Evolutionary conservation across 1,140 invertebrate species (phyloP), one percentile per base, ranked within the genome.

Genomic region (Penaeus japonicus): DNA sequence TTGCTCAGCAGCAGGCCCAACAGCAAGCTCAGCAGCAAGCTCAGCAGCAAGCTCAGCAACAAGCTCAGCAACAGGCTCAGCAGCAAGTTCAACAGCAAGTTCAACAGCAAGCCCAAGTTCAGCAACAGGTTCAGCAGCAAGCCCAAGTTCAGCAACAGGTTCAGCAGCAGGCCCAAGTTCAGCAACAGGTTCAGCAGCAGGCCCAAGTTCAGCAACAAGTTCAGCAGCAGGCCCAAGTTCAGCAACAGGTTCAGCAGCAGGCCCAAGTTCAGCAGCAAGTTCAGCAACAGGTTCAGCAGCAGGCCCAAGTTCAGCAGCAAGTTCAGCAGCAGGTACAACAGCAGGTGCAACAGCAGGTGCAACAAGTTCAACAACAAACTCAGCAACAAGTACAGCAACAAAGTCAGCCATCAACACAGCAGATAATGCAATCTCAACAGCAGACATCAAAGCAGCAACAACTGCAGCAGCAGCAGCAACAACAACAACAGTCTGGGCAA

Each of bases 1-100:
- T 47, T 47, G 47, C 47, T 10, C 47, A 47, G 32, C 85, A 87
- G 18, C 85, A 87, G 35, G 57, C 55, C 54, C 85, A 83, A 55
- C 53, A 57, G 24, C 81, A 83, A 32, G 24, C 27, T 27, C 70
- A 87, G 35, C 85, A 87, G 27, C 85, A 87, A 65, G 55, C 35
- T 17, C 77, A 80, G 77, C 85, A 87, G 32, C 85, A 87, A 35
- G 55, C 30, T 47, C 32, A 59, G 15, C 75, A 70, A 5, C 75
- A 84, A 27, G 59, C 57, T 18, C 83, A 79, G 55, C 75, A 79
- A n/a, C 85, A 84, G 20, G 55, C 24, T n/a, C 81, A 86, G n/a
- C 85, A 80, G 55, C 24, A 22, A 59, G 47, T 27, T n/a, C 73
- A 77, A 15, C 47, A 53, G 77, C 84, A 86, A 35, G n/a, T 35